These are phyloP conservation scores for Anthopleura sola DNA, from an alignment of 64 coral and sea anemone species.

Conservation along the genomic window DNA sequence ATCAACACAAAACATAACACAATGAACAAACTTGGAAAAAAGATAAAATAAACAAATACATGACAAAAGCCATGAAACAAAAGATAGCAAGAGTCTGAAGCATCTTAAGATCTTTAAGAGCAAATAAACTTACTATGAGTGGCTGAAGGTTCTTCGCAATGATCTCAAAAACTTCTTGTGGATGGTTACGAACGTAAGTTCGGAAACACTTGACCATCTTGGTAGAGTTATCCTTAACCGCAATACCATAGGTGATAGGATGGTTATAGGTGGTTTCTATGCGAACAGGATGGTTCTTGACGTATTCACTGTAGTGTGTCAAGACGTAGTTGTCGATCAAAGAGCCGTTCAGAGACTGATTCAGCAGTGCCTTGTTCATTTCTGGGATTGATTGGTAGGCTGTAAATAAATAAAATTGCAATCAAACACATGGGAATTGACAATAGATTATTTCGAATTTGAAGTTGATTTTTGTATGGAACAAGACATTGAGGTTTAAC, in stretches of 20 bases:
- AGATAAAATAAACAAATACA: no score
- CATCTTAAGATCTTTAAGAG: no score
- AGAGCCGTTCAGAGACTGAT: conserved; percentile 52
- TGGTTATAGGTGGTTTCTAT: conserved; percentile 88
- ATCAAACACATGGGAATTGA: no score
- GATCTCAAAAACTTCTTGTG: conserved; percentile 92
- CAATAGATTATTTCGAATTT: no score
- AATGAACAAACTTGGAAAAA: no score
- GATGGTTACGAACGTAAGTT: conserved; percentile 76
- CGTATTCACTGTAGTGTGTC: conserved; percentile 69
- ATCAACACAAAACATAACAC: no score
- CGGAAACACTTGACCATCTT: conserved; percentile 63
- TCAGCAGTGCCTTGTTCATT: conserved; percentile 30
- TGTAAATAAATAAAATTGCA: background rate
- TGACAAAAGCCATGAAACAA: no score
- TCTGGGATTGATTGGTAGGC: conserved; percentile 35
- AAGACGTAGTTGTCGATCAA: conserved; percentile 94
- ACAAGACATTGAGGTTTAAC: no score
- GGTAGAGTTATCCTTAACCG: conserved; percentile 51
- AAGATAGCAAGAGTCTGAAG: no score
- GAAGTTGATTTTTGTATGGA: no score
- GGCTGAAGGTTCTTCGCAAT: conserved; percentile 80
- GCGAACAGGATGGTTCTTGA: conserved; percentile 46
- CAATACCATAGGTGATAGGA: conserved; percentile 85
- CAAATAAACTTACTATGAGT: conserved; percentile 72